Base-by-base conservation (phyloP, 1,140 invertebrate genomes). In the Oppia nitens region DNA sequence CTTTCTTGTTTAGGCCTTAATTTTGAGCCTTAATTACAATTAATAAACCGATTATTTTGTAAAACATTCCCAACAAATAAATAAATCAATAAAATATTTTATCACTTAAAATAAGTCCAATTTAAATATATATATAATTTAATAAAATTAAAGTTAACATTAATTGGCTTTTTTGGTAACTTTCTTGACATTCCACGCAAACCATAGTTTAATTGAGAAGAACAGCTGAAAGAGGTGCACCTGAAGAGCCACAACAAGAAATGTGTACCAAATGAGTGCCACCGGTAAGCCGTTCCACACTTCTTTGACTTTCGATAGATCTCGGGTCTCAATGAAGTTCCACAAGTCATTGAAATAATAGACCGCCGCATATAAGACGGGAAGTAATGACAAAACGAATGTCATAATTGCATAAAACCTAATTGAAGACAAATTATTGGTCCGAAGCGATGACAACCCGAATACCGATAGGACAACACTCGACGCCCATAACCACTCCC, bases 401-500 rank as follows among this genome's bases (percentile, higher is more conserved):
- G 87, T 83, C 45, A 85, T 84, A 65, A 85, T 79, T 68, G 92
- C 82, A 65, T 90, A 94, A 64, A 83, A 79, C 66, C 63, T 64
- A 68, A 97, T 78, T 1, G 82, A 78, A 51, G 78, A 76, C 29
- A 84, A 77, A 67, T 81, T 81, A 72, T 95, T 97, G 63, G 79
- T 81, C 64, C 84, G 82, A 62, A 90, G 80, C 21, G 91, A 85
- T 40, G 84, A 81, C 25, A 94, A 73, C n/a, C 84, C 90, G 26
- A 92, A 69, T 69, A 92, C 83, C 47, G 85, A 85, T 45, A 87
- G 76, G n/a, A 90, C 70, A 55, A 93, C 72, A 64, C 88, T 92
- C 2, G 81, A 73, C 63, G 86, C 82, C 92, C 92, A 97, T 63
- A 88, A 79, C 69, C 91, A 96, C 74, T 97, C 91, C 91, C 92